These are phyloP conservation scores for Sceloporus tristichus DNA, from an alignment of 2,113 vertebrate genomes.

Conservation along the genomic window DNA sequence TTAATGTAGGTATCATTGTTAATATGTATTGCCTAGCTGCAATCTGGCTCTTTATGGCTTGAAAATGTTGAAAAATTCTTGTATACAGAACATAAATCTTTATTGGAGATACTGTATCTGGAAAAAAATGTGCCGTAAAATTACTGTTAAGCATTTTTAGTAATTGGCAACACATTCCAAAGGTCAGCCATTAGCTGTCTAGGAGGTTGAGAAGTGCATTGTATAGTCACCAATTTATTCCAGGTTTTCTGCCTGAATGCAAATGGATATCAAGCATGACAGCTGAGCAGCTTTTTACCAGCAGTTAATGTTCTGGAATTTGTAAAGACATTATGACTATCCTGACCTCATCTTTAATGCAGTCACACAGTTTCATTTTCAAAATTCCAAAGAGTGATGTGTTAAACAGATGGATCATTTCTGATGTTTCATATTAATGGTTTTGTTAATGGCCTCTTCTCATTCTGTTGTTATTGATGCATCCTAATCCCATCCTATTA, in stretches of 20 bases:
- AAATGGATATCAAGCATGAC: constrained; percentile 46
- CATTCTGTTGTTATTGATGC: constrained; percentile 7
- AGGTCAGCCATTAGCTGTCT: constrained; percentile 44
- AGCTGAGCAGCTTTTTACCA: constrained; percentile 48
- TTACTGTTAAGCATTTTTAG: constrained; percentile 51
- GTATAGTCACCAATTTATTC: constrained; percentile 28
- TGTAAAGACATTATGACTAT: constrained; percentile 43
- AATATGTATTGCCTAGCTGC: constrained; percentile 1
- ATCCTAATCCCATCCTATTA: constrained; percentile 15
- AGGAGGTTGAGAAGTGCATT: constrained; percentile 30
- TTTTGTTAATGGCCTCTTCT: neutral
- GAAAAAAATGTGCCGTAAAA: neutral
- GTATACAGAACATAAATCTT: constrained; percentile 36
- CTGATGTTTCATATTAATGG: neutral
- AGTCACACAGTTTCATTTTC: constrained; percentile 46
- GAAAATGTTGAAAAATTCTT: constrained; percentile 47
- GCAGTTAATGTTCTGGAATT: constrained; percentile 40
- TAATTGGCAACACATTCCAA: constrained; percentile 26
- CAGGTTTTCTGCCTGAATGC: constrained; percentile 53
- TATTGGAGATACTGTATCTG: constrained; percentile 31
- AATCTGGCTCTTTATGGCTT: constrained; percentile 24
- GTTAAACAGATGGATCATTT: neutral
- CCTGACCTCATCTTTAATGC: constrained; percentile 53
- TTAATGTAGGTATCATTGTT: neutral
- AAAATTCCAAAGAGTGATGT: neutral